Evolutionary conservation across 2,113 vertebrate genomes (phyloP).

Genomic region (Leptosomus discolor): DNA sequence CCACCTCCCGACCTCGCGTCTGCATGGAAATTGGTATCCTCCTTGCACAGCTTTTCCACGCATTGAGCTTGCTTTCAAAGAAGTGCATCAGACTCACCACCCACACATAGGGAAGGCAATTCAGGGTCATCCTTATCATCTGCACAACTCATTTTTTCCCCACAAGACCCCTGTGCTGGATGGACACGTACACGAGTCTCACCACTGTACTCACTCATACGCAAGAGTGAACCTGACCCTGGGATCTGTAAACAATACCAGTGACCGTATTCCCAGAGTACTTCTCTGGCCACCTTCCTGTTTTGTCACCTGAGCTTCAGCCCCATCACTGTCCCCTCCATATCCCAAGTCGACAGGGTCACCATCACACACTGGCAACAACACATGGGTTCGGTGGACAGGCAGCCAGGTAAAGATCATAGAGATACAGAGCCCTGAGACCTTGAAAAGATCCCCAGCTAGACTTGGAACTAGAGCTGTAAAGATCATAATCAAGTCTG

Average conservation of each 20-base stretch:
- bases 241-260: not conserved
- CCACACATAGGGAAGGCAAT: not conserved
- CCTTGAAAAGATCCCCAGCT: not conserved
- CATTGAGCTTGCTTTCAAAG: not conserved
- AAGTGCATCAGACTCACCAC: not conserved
- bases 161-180: not conserved
- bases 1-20: rapidly evolving
- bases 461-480: not conserved
- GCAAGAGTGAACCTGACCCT: not conserved
- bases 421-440: not conserved
- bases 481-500: not conserved
- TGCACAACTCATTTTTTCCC: not conserved
- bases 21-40: not conserved
- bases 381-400: not conserved
- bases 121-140: not conserved
- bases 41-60: not conserved
- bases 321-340: not conserved
- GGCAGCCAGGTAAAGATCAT: not conserved
- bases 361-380: not conserved
- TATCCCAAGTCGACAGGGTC: not conserved
- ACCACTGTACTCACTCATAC: not conserved
- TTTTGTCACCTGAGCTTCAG: not conserved
- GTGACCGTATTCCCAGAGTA: rapidly evolving
- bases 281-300: not conserved
- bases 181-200: rapidly evolving